Base-by-base conservation (phyloP, 2,113 vertebrate genomes). In the Paraplagusia blochii region DNA sequence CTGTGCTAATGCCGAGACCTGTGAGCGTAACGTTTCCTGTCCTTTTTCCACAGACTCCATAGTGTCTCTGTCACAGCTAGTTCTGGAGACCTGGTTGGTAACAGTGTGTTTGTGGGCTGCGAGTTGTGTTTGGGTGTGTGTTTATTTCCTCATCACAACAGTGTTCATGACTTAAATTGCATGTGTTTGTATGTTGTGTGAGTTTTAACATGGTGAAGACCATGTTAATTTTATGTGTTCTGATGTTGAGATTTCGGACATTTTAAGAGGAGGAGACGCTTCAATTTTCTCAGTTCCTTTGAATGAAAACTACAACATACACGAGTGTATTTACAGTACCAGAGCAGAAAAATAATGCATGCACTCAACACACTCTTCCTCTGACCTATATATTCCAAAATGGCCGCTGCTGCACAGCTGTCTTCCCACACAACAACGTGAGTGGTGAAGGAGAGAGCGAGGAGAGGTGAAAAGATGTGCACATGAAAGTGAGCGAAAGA, bases 51-150 rank as follows among this genome's bases (percentile, higher is more conserved):
- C 84, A 90, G 91, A 91, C 77, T 92, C 91, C 11, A 74, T 90
- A 82, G 77, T 92, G 66, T 91, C 90, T 76, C 77, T 92, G 74
- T 91, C 91, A 63, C 81, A 91, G 80, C 88, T 91, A 48, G 77
- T 85, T 80, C 84, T 91, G 89, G 90, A 92, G 76, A 88, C 87
- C 69, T 87, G 82, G 70, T 75, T 18, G 89, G 91, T 91, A 91
- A 92, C 67, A 53, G 0, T 51, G 58, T 70, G 6, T 51, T 74
- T 72, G 38, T 8, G n/a, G 33, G 9, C 9, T 50, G 17, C 76
- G 45, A 66, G 54, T 74, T 69, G 5, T 52, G 40, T 74, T 54
- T 73, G 19, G 75, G 42, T 66, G 56, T 73, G 67, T 73, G n/a
- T 42, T 44, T 46, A 38, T 15, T 8, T n/a, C 42, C 10, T 35